Evolutionary conservation across 2,888 invertebrate species (phyloP).

Genomic region (Xestia c-nigrum): DNA sequence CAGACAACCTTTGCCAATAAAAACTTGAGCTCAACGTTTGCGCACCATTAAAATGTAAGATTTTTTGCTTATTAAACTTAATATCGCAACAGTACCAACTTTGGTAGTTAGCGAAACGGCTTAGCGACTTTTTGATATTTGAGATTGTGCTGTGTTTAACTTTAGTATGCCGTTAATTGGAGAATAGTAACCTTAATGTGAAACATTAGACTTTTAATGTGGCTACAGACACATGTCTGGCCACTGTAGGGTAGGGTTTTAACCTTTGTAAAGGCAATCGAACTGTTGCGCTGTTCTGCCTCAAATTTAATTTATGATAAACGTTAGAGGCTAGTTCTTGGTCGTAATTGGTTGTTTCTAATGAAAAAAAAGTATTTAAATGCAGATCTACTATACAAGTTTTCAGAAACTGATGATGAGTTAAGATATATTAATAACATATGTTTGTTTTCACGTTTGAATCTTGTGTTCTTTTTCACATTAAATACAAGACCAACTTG

Average conservation of each 20-base stretch:
- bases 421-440: slow-evolving; percentile 13
- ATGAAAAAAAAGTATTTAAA: neutral
- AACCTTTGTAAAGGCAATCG: neutral
- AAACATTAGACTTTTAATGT: slow-evolving; percentile 47
- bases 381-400: neutral
- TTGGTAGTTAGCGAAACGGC: slow-evolving; percentile 52
- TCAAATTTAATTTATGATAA: neutral
- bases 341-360: neutral
- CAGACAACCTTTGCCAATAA: slow-evolving; percentile 49
- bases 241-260: neutral
- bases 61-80: slow-evolving; percentile 50
- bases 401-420: slow-evolving; percentile 5
- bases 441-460: slow-evolving; percentile 5
- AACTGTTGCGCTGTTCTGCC: neutral
- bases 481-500: neutral
- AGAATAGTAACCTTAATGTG: slow-evolving; percentile 31
- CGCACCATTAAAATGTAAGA: slow-evolving; percentile 41
- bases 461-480: neutral
- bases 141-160: slow-evolving; percentile 34
- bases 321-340: neutral
- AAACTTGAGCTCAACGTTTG: slow-evolving; percentile 48
- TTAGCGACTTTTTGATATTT: slow-evolving; percentile 47
- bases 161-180: slow-evolving; percentile 41
- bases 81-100: slow-evolving; percentile 39
- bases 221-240: neutral